Evolutionary conservation across 2,888 invertebrate genomes (phyloP).

Genomic region (Axea sp.): DNA sequence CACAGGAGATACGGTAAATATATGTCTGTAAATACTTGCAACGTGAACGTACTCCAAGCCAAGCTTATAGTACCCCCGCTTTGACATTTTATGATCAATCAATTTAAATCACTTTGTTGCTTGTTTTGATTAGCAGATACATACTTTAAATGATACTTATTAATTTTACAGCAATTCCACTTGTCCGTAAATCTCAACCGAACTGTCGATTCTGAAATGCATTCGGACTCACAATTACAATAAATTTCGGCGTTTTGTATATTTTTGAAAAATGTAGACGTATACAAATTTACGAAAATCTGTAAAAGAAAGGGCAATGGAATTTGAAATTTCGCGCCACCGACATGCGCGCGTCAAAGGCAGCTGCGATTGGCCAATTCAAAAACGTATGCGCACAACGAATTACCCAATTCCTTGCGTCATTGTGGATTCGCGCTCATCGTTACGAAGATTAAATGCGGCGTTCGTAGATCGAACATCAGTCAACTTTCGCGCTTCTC

Average conservation of each 20-base stretch:
- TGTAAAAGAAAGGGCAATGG: too few species aligned
- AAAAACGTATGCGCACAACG: conserved; percentile 43
- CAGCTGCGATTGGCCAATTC: conserved; percentile 25
- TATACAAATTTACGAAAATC: too few species aligned
- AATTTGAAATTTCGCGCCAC: conserved; percentile 12
- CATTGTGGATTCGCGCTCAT: conserved; percentile 53
- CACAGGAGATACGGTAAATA: conserved; percentile 28
- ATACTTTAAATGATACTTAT: too few species aligned
- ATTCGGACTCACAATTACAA: too few species aligned
- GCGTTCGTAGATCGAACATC: conserved; percentile 48
- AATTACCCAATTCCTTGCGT: conserved; percentile 50
- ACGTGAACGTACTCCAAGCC: conserved; percentile 36
- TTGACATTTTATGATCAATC: conserved; percentile 35
- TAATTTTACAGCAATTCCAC: too few species aligned
- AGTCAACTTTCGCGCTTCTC: conserved; percentile 57
- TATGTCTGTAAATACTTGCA: conserved; percentile 39
- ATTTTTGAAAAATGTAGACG: too few species aligned
- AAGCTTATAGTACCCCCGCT: conserved; percentile 8
- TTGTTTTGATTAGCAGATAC: conserved; percentile 3
- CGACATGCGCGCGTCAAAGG: conserved; percentile 5
- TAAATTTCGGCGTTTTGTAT: too few species aligned
- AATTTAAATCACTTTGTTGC: conserved; percentile 5
- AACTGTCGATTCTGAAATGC: too few species aligned
- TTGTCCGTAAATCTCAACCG: too few species aligned
- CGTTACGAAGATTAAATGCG: conserved; percentile 57